These are phyloP conservation scores for Basileuterus tristriatus DNA, from an alignment of 2,797 vertebrate species.

Conservation along the genomic window DNA sequence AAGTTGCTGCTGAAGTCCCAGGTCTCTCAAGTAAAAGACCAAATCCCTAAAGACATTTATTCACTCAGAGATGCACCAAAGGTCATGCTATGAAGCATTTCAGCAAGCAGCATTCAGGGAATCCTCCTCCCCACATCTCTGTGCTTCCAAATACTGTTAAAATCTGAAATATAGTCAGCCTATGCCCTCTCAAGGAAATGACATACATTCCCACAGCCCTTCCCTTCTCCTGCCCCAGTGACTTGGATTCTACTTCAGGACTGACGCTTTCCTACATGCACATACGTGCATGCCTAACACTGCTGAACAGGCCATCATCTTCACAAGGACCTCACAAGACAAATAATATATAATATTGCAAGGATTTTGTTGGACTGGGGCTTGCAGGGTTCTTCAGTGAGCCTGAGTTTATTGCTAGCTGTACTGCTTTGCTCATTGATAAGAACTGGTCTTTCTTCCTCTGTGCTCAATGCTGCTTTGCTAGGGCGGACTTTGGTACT, in stretches of 20 bases:
- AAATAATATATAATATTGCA: not conserved
- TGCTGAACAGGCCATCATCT: not conserved
- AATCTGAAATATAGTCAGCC: not conserved
- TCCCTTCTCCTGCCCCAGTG: not conserved
- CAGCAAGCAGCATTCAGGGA: not conserved
- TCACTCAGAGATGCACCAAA: not conserved
- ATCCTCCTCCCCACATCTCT: not conserved
- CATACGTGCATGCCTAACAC: not conserved
- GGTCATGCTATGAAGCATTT: not conserved
- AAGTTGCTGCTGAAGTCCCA: not conserved
- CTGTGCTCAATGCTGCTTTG: rapidly evolving
- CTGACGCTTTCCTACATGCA: not conserved
- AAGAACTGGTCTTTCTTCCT: not conserved
- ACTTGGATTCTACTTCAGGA: not conserved
- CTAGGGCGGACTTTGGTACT: not conserved
- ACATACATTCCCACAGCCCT: not conserved
- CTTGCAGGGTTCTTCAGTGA: not conserved
- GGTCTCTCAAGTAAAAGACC: not conserved
- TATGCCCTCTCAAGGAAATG: not conserved
- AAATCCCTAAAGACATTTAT: not conserved
- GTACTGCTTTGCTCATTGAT: not conserved
- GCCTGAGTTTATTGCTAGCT: not conserved
- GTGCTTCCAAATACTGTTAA: not conserved
- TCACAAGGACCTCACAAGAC: not conserved
- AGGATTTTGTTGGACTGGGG: not conserved